Conservation (phyloP, 1,140 invertebrate species). For the Bombus soroeensis region DNA sequence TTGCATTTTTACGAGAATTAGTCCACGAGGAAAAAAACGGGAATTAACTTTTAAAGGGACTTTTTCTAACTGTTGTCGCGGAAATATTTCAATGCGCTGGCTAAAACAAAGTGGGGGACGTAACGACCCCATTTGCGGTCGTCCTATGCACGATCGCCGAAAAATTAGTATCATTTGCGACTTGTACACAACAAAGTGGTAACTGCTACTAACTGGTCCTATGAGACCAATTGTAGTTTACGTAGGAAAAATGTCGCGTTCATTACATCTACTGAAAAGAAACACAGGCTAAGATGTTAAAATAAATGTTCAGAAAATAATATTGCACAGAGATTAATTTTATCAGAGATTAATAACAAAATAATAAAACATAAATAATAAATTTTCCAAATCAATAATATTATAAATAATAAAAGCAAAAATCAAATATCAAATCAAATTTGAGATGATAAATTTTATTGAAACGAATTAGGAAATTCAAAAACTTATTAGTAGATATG, state of each 20-base stretch:
- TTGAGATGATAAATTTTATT: too few relatives aligned
- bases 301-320: neutral
- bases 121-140: neutral
- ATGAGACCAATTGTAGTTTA: neutral
- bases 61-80: neutral
- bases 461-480: too few relatives aligned
- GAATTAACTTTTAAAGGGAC: neutral
- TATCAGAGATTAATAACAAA: neutral
- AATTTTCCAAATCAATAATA: neutral
- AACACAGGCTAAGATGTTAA: neutral
- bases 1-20: too few relatives aligned
- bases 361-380: neutral
- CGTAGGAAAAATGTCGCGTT: neutral
- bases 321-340: neutral
- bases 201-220: neutral
- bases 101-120: neutral
- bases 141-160: neutral
- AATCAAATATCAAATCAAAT: too few relatives aligned
- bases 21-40: neutral
- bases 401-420: neutral
- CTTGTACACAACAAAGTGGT: neutral
- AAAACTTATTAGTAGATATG: too few relatives aligned
- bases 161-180: constrained; percentile 26
- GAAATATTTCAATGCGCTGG: neutral
- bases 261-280: too few relatives aligned